Base-by-base conservation (phyloP, 2,113 vertebrate species). In the Fulica atra region DNA sequence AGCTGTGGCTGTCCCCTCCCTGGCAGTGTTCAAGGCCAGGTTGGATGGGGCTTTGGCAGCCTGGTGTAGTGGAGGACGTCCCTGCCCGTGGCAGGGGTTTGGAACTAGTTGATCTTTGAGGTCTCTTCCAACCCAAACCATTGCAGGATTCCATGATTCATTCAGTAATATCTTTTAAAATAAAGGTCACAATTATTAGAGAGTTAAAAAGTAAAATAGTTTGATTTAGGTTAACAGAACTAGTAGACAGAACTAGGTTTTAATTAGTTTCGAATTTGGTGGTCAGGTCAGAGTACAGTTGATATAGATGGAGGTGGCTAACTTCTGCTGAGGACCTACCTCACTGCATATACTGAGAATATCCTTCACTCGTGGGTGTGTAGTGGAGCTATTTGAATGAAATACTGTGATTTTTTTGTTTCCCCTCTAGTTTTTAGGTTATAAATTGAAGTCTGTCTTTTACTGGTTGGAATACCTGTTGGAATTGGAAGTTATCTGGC, bases 281-380 rank as follows among this genome's bases (percentile, higher is more conserved):
- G 51, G 17, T 53, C 31, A 51, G 51, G 10, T 20, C 21, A 36
- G 28, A 36, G 46, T 28, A 19, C 31, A 66, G 64, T 48, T 68
- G 20, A 7, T 63, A 14, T 26, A 36, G 23, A 3, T 56, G n/a
- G 36, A 56, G 24, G 7, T 86, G 53, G 4, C 51, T 81, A 65
- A 40, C 20, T 84, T 46, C 46, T 86, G 24, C 50, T 73, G 89
- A 63, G 35, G 54, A 63, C 42, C 33, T 92, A 2, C 33, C 13
- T 5, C 18, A 14, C 28, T 33, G 13, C 0, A 0, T 50, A 21
- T 89, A 8, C 46, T 29, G 28, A 54, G 28, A 70, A 6, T 63
- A 38, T 70, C 31, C 40, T 77, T 78, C 40, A 14, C 26, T 71
- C 81, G 31, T 16, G 9, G 5, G 10, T 54, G 8, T 0, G 0